Conservation (phyloP, 2,888 invertebrate species). For the Ectropis crepuscularia region DNA sequence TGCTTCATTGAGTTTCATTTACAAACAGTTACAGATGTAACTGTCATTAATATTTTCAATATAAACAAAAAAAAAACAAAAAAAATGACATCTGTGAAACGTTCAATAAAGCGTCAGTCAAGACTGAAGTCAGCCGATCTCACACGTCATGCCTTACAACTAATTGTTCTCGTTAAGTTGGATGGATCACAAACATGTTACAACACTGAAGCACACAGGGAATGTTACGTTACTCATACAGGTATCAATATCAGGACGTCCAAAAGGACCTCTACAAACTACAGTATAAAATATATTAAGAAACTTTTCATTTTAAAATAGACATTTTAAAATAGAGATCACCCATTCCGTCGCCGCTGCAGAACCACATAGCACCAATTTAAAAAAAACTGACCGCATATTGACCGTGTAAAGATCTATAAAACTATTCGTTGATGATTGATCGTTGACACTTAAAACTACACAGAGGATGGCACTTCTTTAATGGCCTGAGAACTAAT, state of each 20-base stretch:
- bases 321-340: constrained; percentile 78
- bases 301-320: constrained; percentile 70
- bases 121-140: constrained; percentile 58
- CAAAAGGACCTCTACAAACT: constrained; percentile 51
- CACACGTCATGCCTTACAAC: constrained; percentile 79
- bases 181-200: constrained; percentile 84
- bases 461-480: constrained; percentile 82
- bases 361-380: constrained; percentile 74
- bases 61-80: constrained; percentile 6
- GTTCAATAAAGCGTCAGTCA: constrained; percentile 57
- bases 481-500: constrained; percentile 84
- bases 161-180: constrained; percentile 71
- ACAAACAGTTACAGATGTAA: constrained; percentile 13
- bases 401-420: constrained; percentile 48
- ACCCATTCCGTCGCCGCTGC: constrained; percentile 71
- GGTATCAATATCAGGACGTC: constrained; percentile 79
- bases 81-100: constrained; percentile 15
- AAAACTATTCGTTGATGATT: constrained; percentile 66
- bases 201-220: constrained; percentile 81
- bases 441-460: constrained; percentile 75
- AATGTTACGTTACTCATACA: constrained; percentile 82
- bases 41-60: neutral
- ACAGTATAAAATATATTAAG: constrained; percentile 77
- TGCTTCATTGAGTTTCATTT: constrained; percentile 50
- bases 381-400: constrained; percentile 44